Conservation (phyloP, 2,797 vertebrate genomes). For the Stomatorhinus walkeri region DNA sequence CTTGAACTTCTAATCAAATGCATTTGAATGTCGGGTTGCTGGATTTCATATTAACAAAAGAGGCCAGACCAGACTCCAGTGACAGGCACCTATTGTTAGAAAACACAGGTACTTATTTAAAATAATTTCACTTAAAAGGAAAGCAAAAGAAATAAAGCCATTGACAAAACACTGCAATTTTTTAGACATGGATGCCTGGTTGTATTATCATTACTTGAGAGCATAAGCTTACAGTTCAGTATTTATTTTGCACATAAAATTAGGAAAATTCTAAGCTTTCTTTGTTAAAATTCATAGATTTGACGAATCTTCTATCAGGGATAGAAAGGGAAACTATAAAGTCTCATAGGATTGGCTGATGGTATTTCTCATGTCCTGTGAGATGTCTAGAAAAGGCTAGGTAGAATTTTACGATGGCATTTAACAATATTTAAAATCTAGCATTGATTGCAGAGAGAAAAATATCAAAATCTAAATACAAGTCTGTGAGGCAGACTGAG, state of each 20-base stretch:
- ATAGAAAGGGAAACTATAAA: neutral
- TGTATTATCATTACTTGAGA: neutral
- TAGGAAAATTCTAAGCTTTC: neutral
- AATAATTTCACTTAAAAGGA: neutral
- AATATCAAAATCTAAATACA: neutral
- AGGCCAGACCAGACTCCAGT: neutral
- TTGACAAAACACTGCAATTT: neutral
- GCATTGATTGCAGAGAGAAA: neutral
- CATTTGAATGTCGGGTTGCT: neutral
- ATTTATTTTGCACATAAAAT: neutral
- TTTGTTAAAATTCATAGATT: neutral
- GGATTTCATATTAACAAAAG: neutral
- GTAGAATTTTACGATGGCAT: neutral
- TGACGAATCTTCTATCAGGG: neutral
- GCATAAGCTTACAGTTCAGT: neutral
- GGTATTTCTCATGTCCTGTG: neutral
- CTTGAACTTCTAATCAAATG: neutral
- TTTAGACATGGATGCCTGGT: neutral
- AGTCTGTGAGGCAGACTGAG: neutral
- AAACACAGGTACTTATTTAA: neutral
- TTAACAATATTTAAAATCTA: neutral
- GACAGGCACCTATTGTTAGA: neutral
- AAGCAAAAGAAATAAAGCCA: neutral
- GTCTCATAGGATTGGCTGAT: neutral
- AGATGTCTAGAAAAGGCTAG: neutral